Base-by-base conservation (phyloP, 1,140 invertebrate genomes). In the Diploscapter pachys region DNA sequence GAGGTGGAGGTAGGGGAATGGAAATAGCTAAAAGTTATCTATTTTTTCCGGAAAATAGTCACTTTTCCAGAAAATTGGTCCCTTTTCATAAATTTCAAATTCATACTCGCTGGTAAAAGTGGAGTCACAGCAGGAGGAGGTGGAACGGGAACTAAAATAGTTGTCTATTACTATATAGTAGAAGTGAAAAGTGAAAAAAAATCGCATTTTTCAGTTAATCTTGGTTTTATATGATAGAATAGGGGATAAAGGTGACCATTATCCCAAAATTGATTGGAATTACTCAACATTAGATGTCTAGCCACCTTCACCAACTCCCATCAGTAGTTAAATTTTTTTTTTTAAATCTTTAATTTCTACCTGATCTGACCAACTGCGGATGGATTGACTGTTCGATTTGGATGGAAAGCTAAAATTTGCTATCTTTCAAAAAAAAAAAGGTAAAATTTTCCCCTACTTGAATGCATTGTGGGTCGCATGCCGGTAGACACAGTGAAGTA, bases 391-490 rank as follows among this genome's bases (percentile, higher is more conserved):
- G 31, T 59, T 31, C 9, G 57, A 11, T 59, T 59, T 31, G 9
- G 57, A 31, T 11, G 31, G 57, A 11, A 59, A 59, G 9, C 57
- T 59, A 31, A 59, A 59, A 59, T 11, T 11, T 59, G 0, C 9
- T 59, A 11, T 11, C 0, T 59, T 59, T 11, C 31, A 31, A 59
- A 59, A 31, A 11, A 59, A 11, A 11, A 31, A 59, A 11, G 2
- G 31, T 65, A 1, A n/a, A 9, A 9, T 65, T 49, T 31, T n/a
- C 50, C 63, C 73, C 57, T 74, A 74, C 64, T 51, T 66, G 56
- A 48, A 74, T 69, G 73, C 73, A 74, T 63, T 67, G 64, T 55
- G 31, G 64, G 49, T 65, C 55, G 66, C 73, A 74, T 2, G 64
- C 31, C 63, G 73, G 73, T 61, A 68, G 59, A 63, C 73, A 74